A percentile compares a stretch with the other conserved stretches of the same genome.
phyloP scores from a whole-genome alignment of 1,140 invertebrate species.

The Pissodes strobi region DNA sequence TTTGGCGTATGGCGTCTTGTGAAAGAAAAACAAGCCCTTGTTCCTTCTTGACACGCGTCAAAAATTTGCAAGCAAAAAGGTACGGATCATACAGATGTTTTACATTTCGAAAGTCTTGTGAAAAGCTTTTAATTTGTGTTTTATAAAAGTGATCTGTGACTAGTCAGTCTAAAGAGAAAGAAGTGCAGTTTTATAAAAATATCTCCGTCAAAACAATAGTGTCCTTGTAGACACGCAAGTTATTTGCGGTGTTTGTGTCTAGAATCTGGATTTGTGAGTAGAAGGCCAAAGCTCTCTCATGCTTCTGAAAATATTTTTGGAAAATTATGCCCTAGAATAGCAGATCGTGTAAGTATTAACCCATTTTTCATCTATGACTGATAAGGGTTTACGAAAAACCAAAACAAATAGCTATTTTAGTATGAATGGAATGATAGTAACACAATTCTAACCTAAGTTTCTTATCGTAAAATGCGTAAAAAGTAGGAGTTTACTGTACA shows the following conservation, averaged over 20 bases:
- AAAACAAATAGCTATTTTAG: too few relatives aligned
- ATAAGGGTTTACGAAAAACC: not conserved
- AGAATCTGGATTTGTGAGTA: not conserved
- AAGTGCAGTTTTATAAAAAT: too few relatives aligned
- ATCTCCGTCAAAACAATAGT: slow-evolving; percentile 12
- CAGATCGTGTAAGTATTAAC: not conserved
- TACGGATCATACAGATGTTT: too few relatives aligned
- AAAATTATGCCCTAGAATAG: not conserved
- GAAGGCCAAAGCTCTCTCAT: not conserved
- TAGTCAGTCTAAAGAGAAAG: too few relatives aligned
- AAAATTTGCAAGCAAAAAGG: not conserved
- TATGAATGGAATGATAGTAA: too few relatives aligned
- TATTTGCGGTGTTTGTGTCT: slow-evolving; percentile 14
- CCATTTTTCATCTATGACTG: not conserved
- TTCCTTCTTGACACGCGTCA: slow-evolving; percentile 20
- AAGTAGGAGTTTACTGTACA: too few relatives aligned
- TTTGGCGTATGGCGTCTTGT: too few relatives aligned
- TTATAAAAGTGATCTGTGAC: not conserved
- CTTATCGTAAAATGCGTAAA: too few relatives aligned
- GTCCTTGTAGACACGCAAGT: slow-evolving; percentile 8
- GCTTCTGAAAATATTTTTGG: not conserved
- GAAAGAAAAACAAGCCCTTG: slow-evolving; percentile 16
- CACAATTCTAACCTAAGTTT: too few relatives aligned
- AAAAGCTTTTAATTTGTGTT: not conserved
- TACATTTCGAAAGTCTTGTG: not conserved